phyloP scores from a whole-genome alignment of 37 sponge, comb jelly and placozoan species.

The Lycopodina hypogea region DNA sequence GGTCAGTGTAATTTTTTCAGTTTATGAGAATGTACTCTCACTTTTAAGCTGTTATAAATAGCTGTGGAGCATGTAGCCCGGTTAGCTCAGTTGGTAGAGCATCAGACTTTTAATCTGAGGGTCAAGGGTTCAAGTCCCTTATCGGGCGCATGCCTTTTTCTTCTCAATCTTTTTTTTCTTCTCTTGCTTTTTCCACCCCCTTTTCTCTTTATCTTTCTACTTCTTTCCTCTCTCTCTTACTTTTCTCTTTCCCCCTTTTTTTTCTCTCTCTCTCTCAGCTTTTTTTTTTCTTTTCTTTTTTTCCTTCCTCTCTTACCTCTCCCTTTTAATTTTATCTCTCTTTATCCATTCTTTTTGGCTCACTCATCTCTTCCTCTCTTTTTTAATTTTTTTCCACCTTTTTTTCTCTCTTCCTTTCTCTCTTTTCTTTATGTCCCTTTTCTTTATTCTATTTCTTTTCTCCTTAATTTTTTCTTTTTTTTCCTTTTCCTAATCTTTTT shows the following conservation, averaged over 20 bases:
- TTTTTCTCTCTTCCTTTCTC: too few relatives aligned
- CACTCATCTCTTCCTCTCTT: too few relatives aligned
- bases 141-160: slow-evolving; percentile 60
- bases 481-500: slow-evolving; percentile 4
- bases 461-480: slow-evolving; percentile 9
- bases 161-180: slow-evolving; percentile 25
- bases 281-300: too few relatives aligned
- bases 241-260: background rate
- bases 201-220: background rate
- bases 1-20: slow-evolving; percentile 21
- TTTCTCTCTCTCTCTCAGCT: too few relatives aligned
- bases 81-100: slow-evolving; percentile 95
- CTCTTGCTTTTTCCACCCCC: slow-evolving; percentile 4
- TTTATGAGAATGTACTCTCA: too few relatives aligned
- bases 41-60: background rate
- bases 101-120: slow-evolving; percentile 94
- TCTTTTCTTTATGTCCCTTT: too few relatives aligned
- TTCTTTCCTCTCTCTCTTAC: background rate
- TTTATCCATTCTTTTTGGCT: too few relatives aligned
- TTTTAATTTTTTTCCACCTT: too few relatives aligned
- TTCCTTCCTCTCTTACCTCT: too few relatives aligned
- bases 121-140: slow-evolving; percentile 89
- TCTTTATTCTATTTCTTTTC: too few relatives aligned
- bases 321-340: too few relatives aligned
- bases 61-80: background rate